These are phyloP conservation scores for Xiphophorus birchmanni DNA, from an alignment of 2,797 vertebrate genomes.

Conservation along the genomic window DNA sequence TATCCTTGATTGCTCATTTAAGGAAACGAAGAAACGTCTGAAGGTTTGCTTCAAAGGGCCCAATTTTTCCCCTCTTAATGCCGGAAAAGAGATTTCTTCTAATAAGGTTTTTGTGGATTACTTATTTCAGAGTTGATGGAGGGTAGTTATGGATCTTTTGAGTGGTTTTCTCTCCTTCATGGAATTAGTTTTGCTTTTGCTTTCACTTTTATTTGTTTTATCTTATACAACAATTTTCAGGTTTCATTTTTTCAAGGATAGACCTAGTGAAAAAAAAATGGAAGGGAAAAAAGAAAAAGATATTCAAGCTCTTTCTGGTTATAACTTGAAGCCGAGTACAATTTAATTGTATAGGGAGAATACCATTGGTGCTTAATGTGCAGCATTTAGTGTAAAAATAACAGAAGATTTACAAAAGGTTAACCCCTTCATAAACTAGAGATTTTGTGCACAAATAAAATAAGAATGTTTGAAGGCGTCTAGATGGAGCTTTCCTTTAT, in stretches of 20 bases:
- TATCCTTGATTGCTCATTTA: constrained; percentile 57
- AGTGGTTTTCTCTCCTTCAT: constrained; percentile 42
- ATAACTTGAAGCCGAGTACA: background rate
- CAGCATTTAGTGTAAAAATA: background rate
- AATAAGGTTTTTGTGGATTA: constrained; percentile 30
- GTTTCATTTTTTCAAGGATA: background rate
- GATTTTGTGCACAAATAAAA: background rate
- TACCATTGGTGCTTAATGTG: background rate
- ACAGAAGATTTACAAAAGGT: background rate
- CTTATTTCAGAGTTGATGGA: constrained; percentile 35
- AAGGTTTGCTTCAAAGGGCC: constrained; percentile 28
- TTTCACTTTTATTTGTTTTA: constrained; percentile 20
- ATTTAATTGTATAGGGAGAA: background rate
- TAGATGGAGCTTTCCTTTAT: background rate
- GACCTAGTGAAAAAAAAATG: background rate
- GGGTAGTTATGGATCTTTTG: constrained; percentile 27
- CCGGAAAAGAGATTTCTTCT: constrained; percentile 34
- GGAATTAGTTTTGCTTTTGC: constrained; percentile 44
- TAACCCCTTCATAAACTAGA: too few species aligned
- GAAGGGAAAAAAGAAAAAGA: background rate
- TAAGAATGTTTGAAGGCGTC: background rate
- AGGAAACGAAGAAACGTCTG: constrained; percentile 30
- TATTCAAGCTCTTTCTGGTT: background rate
- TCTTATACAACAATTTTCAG: constrained; percentile 21
- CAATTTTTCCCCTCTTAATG: constrained; percentile 24